Evolutionary conservation across 2,888 invertebrate species (phyloP), one percentile per base, ranked within the genome.

Genomic region (Limnephilus marmoratus): DNA sequence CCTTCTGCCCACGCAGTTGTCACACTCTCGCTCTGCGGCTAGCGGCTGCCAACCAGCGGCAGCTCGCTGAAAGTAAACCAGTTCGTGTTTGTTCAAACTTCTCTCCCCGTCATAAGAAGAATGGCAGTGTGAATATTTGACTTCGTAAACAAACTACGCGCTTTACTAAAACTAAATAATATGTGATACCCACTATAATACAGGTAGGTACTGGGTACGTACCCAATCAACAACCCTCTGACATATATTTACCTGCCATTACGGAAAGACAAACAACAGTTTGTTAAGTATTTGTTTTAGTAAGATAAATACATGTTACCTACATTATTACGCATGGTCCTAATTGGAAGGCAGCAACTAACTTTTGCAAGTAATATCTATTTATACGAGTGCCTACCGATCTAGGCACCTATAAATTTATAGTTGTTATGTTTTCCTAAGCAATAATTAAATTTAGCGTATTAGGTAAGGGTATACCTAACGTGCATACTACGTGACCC

Each of bases 11-110:
- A 82, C 34, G 34, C 82, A 82, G 18, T 82, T 34, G 82, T 34
- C 82, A 82, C 82, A 15, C 82, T 34, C 31, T 15, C 34, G 34
- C 29, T 82, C 24, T 68, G 37, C 86, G 86, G 87, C 34, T 34
- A 86, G 87, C 31, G 68, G 68, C 87, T 87, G 53, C 87, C 53
- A 68, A 87, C 87, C 87, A 31, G 87, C 68, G 87, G 68, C n/a
- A 87, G 31, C 34, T 34, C 12, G 68, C 4, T 13, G 24, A 86
- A 87, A 85, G 53, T 24, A 87, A 87, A 87, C 87, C 87, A 87
- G 87, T 87, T 86, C 85, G 24, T 86, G 85, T 86, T 87, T 87
- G 53, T 68, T 87, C 34, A 87, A 53, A 29, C 41, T 86, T 86
- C 87, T 68, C 53, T 31, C 13, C n/a, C 53, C 31, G n/a, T 13